phyloP scores from a whole-genome alignment of 2,797 vertebrate species.

The Gobionotothen gibberifrons region DNA sequence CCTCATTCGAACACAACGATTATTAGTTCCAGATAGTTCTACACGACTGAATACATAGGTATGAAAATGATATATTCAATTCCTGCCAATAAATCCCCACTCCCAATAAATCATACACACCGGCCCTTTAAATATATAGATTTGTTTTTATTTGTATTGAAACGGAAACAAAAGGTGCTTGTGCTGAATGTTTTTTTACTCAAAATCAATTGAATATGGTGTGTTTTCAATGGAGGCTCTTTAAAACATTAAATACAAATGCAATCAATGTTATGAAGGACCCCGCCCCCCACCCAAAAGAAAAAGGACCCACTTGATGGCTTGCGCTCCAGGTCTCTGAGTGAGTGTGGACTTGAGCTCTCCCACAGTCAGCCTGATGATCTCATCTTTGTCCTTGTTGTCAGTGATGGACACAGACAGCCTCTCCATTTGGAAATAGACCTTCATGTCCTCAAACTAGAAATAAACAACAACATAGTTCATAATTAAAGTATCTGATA shows the following conservation, averaged over 20 bases:
- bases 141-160: neutral
- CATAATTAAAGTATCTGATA: neutral
- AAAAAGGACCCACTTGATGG: slow-evolving; percentile 86
- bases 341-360: slow-evolving; percentile 89
- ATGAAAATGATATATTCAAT: too few relatives aligned
- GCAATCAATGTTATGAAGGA: neutral
- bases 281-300: neutral
- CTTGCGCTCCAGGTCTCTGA: slow-evolving; percentile 95
- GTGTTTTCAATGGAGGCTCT: neutral
- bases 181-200: neutral
- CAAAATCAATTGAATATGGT: neutral
- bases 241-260: neutral
- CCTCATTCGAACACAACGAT: too few relatives aligned
- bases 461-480: slow-evolving; percentile 30
- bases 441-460: slow-evolving; percentile 95
- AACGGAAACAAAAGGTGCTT: neutral
- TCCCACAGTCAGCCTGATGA: slow-evolving; percentile 90
- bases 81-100: too few relatives aligned
- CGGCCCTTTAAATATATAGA: neutral
- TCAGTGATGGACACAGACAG: slow-evolving; percentile 92
- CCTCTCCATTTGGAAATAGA: slow-evolving; percentile 90
- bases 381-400: slow-evolving; percentile 85
- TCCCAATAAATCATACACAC: too few relatives aligned
- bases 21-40: too few relatives aligned
- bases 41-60: too few relatives aligned